Conservation (phyloP, 2,113 vertebrate species). For the Rhodinocichla rosea region DNA sequence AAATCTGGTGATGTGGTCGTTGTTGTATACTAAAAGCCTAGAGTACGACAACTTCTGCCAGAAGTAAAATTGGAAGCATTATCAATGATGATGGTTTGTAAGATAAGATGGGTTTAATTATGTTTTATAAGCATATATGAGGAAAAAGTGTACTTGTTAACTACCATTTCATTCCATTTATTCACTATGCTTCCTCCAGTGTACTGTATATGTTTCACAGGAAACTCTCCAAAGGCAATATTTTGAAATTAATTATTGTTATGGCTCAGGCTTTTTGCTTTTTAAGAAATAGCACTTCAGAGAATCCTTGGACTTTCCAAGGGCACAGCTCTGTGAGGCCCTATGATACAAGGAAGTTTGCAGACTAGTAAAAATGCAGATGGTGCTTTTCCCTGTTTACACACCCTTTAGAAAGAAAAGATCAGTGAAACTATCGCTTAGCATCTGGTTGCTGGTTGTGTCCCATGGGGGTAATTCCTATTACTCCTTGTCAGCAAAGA, state of each 20-base stretch:
- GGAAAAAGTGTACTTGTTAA: slow-evolving; percentile 2
- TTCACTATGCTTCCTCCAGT: background rate
- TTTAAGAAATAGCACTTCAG: background rate
- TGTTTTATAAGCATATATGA: slow-evolving; percentile 12
- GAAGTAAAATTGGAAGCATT: slow-evolving; percentile 29
- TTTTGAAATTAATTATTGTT: slow-evolving; percentile 15
- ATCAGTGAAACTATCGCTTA: background rate
- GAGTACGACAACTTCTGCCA: background rate
- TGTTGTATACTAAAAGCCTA: background rate
- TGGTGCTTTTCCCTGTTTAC: background rate
- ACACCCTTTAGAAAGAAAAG: background rate
- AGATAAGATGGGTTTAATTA: slow-evolving; percentile 34
- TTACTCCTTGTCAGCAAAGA: background rate
- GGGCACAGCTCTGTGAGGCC: background rate
- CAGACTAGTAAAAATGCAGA: background rate
- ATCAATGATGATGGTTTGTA: slow-evolving; percentile 39
- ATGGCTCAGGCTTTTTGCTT: background rate
- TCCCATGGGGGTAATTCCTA: background rate
- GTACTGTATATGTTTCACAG: background rate
- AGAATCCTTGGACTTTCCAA: background rate
- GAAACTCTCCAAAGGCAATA: background rate
- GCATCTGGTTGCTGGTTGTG: background rate
- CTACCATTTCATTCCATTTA: background rate
- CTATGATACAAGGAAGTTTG: background rate
- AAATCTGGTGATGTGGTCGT: slow-evolving; percentile 48